Base-by-base conservation (phyloP, 2,888 invertebrate species). In the Anaspis maculata region DNA sequence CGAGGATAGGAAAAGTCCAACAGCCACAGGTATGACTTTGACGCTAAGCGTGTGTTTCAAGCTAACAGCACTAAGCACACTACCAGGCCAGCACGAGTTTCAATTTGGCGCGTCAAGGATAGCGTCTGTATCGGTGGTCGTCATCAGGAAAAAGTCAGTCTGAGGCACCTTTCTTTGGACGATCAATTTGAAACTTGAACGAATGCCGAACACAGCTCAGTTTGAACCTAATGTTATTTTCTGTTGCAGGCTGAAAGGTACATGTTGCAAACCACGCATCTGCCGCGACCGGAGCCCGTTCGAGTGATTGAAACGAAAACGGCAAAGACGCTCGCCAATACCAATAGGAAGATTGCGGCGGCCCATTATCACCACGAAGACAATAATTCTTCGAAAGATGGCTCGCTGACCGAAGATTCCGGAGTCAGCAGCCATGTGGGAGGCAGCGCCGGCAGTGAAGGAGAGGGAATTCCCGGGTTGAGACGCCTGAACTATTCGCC, bases 261-360 rank as follows among this genome's bases (percentile, higher is more conserved):
- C 45, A 79, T 78, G 3, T 57, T 80, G 30, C 79, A 79, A 48
- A 77, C 81, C 15, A 80, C 78, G 34, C 82, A 83, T 54, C 66
- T 87, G 45, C 87, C 87, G 0, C 68, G 75, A 38, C 85, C 85
- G 1, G 85, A 86, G 62, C 74, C 79, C 22, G 71, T 71, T 42
- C 75, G 72, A 57, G 66, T 69, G 41, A 70, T 69, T 48, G 82
- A 73, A 64, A 70, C 77, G 3, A 86, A 86, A 65, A 72, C 74
- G 27, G 80, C 79, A 29, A 86, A 86, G 59, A 80, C 79, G 33
- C 66, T 71, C 28, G 81, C 77, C 19, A 86, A 86, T 57, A 83
- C 76, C 49, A 79, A 75, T 39, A 73, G 78, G 43, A 78, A 76
- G 59, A 69, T 73, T 5, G 70, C 66, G 1, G 60, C 68, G 9